phyloP scores from a whole-genome alignment of 2,113 vertebrate genomes.

The Morphnarchus princeps region DNA sequence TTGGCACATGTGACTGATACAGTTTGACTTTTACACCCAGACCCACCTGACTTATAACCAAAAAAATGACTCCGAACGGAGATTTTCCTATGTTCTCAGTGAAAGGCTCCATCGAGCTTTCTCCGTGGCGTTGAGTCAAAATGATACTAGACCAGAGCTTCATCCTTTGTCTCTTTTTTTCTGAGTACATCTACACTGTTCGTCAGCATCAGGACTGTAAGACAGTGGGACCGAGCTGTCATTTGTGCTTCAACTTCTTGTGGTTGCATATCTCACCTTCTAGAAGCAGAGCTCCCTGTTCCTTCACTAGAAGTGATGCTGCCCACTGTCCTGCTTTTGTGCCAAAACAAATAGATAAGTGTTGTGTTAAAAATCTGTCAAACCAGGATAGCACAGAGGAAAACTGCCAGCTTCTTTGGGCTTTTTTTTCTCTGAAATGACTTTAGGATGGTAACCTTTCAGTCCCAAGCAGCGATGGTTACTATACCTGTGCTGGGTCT shows the following conservation, averaged over 20 bases:
- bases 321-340: not conserved
- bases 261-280: not conserved
- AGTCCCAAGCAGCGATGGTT: not conserved
- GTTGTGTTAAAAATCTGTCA: not conserved
- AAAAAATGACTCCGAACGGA: not conserved
- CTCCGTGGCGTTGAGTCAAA: not conserved
- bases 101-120: not conserved
- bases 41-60: not conserved
- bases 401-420: not conserved
- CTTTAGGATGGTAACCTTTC: not conserved
- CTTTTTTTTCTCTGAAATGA: not conserved
- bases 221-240: not conserved
- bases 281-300: not conserved
- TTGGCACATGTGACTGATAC: not conserved
- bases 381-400: not conserved
- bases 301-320: not conserved
- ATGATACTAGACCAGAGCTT: not conserved
- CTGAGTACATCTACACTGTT: not conserved
- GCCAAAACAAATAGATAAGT: not conserved
- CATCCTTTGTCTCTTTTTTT: not conserved
- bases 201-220: not conserved
- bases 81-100: not conserved
- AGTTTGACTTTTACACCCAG: not conserved
- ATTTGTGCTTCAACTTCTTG: not conserved
- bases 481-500: not conserved